Conservation (phyloP, 1,140 invertebrate genomes). For the Mercenaria mercenaria region DNA sequence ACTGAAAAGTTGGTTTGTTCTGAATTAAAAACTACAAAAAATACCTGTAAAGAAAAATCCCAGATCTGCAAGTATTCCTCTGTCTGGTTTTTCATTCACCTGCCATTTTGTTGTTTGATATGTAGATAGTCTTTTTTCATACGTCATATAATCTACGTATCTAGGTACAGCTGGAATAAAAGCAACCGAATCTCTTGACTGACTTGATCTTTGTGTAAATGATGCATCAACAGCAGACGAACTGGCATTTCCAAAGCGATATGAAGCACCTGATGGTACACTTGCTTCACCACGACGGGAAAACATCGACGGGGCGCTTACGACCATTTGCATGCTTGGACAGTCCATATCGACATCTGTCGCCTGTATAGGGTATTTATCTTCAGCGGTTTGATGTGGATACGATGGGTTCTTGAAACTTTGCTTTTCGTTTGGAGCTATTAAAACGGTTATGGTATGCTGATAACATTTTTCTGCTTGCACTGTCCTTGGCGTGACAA, state of each 20-base stretch:
- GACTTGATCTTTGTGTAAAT: not conserved
- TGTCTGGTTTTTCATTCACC: not conserved
- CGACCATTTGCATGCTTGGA: too few relatives aligned
- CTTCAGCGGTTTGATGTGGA: not conserved
- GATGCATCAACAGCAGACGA: not conserved
- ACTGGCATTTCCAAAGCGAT: not conserved
- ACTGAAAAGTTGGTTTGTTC: too few relatives aligned
- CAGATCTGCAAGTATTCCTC: not conserved
- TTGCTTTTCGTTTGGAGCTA: not conserved
- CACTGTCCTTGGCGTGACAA: not conserved
- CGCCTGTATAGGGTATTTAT: too few relatives aligned
- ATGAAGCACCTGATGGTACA: not conserved
- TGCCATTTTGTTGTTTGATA: not conserved
- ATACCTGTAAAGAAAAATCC: not conserved
- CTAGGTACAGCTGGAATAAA: not conserved
- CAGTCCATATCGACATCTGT: too few relatives aligned
- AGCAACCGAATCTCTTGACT: not conserved
- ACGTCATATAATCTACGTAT: not conserved
- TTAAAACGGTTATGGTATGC: not conserved
- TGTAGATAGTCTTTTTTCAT: not conserved
- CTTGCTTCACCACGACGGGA: not conserved
- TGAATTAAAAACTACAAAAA: too few relatives aligned
- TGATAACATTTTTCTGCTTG: not conserved
- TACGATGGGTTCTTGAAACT: not conserved
- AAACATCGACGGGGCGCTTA: not conserved